Evolutionary conservation across 2,113 vertebrate species (phyloP).

Genomic region (Alethe diademata): DNA sequence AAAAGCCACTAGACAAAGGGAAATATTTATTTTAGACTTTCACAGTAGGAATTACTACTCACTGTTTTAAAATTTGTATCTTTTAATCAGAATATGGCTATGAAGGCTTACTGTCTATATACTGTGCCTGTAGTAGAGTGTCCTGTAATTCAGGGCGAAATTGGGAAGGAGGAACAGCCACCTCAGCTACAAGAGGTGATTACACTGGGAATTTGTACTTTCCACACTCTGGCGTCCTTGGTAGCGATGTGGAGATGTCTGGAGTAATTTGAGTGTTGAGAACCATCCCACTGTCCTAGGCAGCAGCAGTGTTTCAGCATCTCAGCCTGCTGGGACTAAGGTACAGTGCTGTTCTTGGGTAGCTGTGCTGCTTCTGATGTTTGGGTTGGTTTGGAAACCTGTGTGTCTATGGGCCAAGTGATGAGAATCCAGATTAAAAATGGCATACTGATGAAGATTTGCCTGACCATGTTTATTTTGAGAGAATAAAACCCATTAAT

Average conservation of each 20-base stretch:
- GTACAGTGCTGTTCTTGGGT: neutral
- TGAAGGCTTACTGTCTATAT: neutral
- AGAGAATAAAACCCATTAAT: neutral
- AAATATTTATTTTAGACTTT: neutral
- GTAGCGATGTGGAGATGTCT: neutral
- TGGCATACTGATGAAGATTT: neutral
- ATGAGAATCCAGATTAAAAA: neutral
- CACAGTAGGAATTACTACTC: neutral
- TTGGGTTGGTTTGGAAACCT: neutral
- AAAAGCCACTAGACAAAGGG: neutral
- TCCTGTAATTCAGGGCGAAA: neutral
- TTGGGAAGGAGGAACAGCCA: neutral
- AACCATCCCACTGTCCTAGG: neutral
- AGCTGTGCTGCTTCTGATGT: neutral
- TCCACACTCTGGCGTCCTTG: neutral
- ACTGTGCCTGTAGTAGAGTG: neutral
- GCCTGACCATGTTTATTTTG: neutral
- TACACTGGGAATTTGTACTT: neutral
- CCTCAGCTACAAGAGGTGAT: neutral
- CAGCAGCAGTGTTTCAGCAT: neutral
- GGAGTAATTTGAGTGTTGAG: neutral
- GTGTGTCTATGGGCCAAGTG: neutral
- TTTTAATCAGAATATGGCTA: neutral
- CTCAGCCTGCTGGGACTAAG: neutral
- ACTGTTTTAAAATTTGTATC: neutral